Conservation (phyloP, 2,888 invertebrate species). For the Litoditis marina region DNA sequence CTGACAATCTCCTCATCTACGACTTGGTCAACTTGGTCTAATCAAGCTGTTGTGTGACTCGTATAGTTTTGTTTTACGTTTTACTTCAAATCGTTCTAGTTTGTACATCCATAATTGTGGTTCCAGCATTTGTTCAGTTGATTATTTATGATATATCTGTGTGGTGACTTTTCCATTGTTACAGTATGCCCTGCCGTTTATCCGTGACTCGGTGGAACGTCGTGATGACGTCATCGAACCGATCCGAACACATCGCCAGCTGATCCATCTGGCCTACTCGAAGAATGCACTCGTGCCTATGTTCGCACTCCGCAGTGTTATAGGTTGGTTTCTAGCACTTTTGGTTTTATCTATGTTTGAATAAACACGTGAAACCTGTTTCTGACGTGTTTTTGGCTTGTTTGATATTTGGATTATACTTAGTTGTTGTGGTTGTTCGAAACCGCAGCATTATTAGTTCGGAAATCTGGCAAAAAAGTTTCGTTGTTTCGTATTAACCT, state of each 20-base stretch:
- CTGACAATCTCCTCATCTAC: too few relatives aligned
- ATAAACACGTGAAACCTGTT: not conserved
- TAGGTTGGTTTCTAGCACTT: conserved; percentile 28
- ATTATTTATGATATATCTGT: not conserved
- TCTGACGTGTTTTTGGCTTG: not conserved
- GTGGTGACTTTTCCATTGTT: not conserved
- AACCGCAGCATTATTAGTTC: too few relatives aligned
- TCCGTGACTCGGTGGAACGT: conserved; percentile 1
- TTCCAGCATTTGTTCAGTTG: too few relatives aligned
- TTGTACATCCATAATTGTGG: too few relatives aligned
- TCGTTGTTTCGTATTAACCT: too few relatives aligned
- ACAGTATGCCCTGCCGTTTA: conserved; percentile 17
- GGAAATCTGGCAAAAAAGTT: too few relatives aligned
- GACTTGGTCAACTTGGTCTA: too few relatives aligned
- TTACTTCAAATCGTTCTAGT: not conserved
- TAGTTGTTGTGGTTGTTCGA: too few relatives aligned
- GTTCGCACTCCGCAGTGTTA: conserved; percentile 42
- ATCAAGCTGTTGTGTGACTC: too few relatives aligned
- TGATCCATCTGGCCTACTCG: conserved; percentile 48
- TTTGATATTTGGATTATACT: too few relatives aligned
- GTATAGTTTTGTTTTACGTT: too few relatives aligned
- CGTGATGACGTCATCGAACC: conserved; percentile 16
- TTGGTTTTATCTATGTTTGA: not conserved
- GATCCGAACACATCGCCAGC: conserved; percentile 22
- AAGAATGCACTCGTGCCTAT: conserved; percentile 47